Evolutionary conservation across 2,888 invertebrate species (phyloP), one percentile per base, ranked within the genome.

Genomic region (Arrhopalites spinosus): DNA sequence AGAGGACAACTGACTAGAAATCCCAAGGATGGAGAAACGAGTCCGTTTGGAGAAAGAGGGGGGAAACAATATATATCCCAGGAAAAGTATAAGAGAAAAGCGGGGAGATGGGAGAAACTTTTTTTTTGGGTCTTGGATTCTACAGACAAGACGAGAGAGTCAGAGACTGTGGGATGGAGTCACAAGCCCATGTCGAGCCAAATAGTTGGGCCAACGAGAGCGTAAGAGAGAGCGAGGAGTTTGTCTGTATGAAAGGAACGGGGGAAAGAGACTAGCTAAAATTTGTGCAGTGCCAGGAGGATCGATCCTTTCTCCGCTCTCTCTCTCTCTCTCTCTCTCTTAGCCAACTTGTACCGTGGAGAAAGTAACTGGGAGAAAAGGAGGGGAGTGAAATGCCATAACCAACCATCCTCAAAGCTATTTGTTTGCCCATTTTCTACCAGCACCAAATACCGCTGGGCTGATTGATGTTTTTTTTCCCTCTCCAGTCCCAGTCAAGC

Each of bases 381-480:
- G 59, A 59, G 63, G 74, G 56, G 30, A 70, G 43, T 17, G 53
- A 69, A 53, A 64, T 69, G 36, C 69, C 67, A 74, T 17, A 77
- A 27, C 50, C 68, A 63, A 50, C 66, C 73, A 56, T 70, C 69
- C 74, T 64, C 66, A 69, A 74, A 66, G 56, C 73, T 73, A 73
- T 73, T 73, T 73, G 67, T 56, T 56, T 50, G 67, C 66, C 50
- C 56, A 50, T 73, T 27, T 73, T 73, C 64, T 73, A 23, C 53
- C 27, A 56, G 36, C 36, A 36, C 11, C 36, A 36, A 36, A 36
- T 36, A 36, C 36, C 36, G 36, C 36, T 36, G 36, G 11, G 36
- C 36, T 36, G 36, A 36, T 36, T 36, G 36, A 36, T 36, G 11
- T 36, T 36, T 36, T 36, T 36, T 36, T 11, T 36, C 36, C 36